Evolutionary conservation across 1,140 invertebrate species (phyloP).

Genomic region (Atta texana): DNA sequence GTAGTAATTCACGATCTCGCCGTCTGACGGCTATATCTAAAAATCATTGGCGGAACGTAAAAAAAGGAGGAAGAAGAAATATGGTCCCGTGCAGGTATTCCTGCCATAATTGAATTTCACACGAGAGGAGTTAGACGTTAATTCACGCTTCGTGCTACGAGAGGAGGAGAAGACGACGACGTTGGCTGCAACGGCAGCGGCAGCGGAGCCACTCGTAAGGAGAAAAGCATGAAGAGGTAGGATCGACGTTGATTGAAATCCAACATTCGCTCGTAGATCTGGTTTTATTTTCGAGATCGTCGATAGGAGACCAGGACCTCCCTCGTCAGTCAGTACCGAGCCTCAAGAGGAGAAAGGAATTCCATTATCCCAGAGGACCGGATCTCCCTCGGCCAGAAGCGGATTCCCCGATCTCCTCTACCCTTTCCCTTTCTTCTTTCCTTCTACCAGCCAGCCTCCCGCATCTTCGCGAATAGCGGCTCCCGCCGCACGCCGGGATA

Average conservation of each 20-base stretch:
- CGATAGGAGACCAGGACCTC: slow-evolving; percentile 46
- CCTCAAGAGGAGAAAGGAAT: slow-evolving; percentile 71
- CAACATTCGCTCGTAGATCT: slow-evolving; percentile 39
- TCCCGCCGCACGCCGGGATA: slow-evolving; percentile 61
- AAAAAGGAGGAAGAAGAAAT: slow-evolving; percentile 17
- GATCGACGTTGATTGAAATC: slow-evolving; percentile 62
- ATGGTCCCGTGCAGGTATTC: slow-evolving; percentile 26
- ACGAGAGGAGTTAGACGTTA: slow-evolving; percentile 61
- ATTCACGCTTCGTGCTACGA: slow-evolving; percentile 49
- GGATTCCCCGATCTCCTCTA: not conserved
- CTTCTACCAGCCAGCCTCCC: slow-evolving; percentile 18
- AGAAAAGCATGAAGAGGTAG: slow-evolving; percentile 52
- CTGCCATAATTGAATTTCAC: slow-evolving; percentile 56
- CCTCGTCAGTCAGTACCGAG: slow-evolving; percentile 53
- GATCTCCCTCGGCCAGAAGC: slow-evolving; percentile 50
- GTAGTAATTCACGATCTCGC: not conserved
- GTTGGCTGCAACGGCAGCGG: not conserved
- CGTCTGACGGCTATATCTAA: slow-evolving; percentile 6
- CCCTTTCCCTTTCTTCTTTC: slow-evolving; percentile 23
- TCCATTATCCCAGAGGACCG: slow-evolving; percentile 74
- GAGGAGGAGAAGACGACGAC: not conserved
- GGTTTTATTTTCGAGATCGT: slow-evolving; percentile 68
- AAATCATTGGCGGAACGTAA: not conserved
- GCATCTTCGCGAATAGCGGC: slow-evolving; percentile 56
- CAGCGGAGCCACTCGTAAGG: slow-evolving; percentile 37